phyloP scores from a whole-genome alignment of 2,797 vertebrate species.

The Girardinus metallicus region DNA sequence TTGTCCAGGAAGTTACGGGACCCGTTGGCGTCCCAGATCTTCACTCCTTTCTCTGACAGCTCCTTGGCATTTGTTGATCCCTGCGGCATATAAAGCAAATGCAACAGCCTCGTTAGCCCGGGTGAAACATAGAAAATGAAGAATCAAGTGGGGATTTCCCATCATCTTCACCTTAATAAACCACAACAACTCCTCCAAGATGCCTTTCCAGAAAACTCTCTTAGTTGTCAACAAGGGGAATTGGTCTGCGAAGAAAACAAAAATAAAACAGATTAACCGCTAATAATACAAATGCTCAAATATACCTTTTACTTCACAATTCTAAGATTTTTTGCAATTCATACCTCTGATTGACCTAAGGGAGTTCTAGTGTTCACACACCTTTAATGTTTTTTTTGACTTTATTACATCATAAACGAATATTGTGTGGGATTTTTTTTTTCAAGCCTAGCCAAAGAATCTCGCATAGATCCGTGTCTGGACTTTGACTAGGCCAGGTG shows the following conservation, averaged over 20 bases:
- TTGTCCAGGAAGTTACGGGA: slow-evolving; percentile 92
- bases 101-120: background rate
- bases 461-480: no score
- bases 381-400: background rate
- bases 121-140: background rate
- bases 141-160: background rate
- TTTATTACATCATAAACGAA: background rate
- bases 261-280: background rate
- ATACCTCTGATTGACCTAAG: background rate
- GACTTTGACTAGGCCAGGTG: background rate
- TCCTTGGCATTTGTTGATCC: slow-evolving; percentile 97
- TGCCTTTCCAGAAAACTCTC: slow-evolving; percentile 94
- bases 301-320: background rate
- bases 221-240: slow-evolving; percentile 97
- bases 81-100: slow-evolving; percentile 65
- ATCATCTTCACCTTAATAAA: slow-evolving; percentile 90
- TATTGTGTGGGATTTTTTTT: background rate
- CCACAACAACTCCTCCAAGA: slow-evolving; percentile 96
- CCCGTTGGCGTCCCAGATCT: slow-evolving; percentile 97
- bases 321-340: background rate
- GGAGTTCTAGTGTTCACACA: background rate
- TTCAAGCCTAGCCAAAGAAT: background rate
- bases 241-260: slow-evolving; percentile 78
- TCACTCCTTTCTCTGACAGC: slow-evolving; percentile 93
- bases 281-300: background rate